Conservation (phyloP, 2,113 vertebrate genomes). For the Nesogale talazaci region DNA sequence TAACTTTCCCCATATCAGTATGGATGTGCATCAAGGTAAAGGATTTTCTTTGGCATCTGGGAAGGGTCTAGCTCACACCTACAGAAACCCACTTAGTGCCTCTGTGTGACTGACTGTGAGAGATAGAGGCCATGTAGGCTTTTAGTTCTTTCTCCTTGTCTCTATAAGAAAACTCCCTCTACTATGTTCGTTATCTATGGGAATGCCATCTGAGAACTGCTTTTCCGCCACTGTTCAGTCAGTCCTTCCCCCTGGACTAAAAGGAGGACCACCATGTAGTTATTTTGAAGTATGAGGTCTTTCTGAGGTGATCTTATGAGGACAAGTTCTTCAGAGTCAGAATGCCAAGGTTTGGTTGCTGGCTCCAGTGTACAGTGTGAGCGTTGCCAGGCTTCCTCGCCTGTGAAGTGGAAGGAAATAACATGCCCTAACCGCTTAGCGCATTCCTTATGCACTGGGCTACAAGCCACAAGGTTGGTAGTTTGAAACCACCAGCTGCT, state of each 20-base stretch:
- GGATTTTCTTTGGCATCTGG: not conserved
- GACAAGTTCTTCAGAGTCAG: not conserved
- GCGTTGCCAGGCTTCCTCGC: not conserved
- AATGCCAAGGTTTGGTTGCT: not conserved
- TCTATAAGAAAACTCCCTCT: not conserved
- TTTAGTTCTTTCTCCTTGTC: not conserved
- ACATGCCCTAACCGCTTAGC: too few species aligned
- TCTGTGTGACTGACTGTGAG: not conserved
- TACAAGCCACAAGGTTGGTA: too few species aligned
- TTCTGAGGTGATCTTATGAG: not conserved
- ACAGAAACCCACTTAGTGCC: not conserved
- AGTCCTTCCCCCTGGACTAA: not conserved
- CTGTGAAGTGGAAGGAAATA: not conserved
- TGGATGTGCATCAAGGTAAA: slow-evolving; percentile 98
- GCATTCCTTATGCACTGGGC: too few species aligned
- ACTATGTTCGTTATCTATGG: not conserved
- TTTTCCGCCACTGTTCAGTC: not conserved
- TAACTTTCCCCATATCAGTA: slow-evolving; percentile 93
- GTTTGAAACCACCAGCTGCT: too few species aligned
- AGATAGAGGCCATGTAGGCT: not conserved
- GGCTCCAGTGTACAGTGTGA: not conserved
- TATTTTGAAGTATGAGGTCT: not conserved
- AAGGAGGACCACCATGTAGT: not conserved
- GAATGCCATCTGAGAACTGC: not conserved
- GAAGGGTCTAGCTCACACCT: not conserved